A percentile compares a stretch with the other conserved stretches of the same genome.
Evolutionary conservation across 2,888 invertebrate species (phyloP).

Genomic region (Apodemia duryi): DNA sequence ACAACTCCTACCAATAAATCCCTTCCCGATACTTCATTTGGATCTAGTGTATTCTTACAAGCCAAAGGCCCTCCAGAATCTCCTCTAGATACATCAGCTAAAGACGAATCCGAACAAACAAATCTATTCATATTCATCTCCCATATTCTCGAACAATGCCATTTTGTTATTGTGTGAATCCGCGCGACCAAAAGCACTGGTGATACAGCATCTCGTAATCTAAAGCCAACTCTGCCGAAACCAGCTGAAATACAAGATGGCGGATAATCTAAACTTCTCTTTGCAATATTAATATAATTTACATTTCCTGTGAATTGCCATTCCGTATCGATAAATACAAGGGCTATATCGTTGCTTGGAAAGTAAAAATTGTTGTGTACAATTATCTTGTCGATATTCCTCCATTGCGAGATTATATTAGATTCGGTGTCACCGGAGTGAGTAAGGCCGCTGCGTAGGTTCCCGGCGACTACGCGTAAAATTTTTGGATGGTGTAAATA

Average conservation of each 20-base stretch:
- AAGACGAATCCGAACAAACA: conserved; percentile 43
- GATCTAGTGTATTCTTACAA: conserved; percentile 43
- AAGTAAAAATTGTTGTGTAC: conserved; percentile 38
- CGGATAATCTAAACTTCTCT: conserved; percentile 37
- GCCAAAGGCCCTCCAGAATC: conserved; percentile 61
- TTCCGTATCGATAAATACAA: conserved; percentile 35
- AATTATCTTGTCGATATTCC: conserved; percentile 31
- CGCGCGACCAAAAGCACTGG: conserved; percentile 41
- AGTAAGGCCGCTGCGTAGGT: conserved; percentile 35
- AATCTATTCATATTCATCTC: conserved; percentile 49
- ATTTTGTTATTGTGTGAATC: conserved; percentile 40
- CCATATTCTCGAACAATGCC: conserved; percentile 47
- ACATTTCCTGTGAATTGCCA: conserved; percentile 42
- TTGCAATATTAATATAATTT: conserved; percentile 36
- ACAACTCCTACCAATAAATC: conserved; percentile 53
- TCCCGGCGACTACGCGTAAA: conserved; percentile 50
- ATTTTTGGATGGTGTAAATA: conserved; percentile 35
- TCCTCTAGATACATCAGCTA: conserved; percentile 45
- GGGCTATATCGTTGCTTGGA: conserved; percentile 49
- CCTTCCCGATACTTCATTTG: conserved; percentile 32
- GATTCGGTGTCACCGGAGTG: conserved; percentile 40
- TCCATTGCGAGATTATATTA: conserved; percentile 36
- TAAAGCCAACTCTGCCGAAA: conserved; percentile 40
- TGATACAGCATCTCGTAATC: conserved; percentile 25
- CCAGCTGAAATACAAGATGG: conserved; percentile 45